Base-by-base conservation (phyloP, 2,797 vertebrate genomes). In the Gallinago solitaria region DNA sequence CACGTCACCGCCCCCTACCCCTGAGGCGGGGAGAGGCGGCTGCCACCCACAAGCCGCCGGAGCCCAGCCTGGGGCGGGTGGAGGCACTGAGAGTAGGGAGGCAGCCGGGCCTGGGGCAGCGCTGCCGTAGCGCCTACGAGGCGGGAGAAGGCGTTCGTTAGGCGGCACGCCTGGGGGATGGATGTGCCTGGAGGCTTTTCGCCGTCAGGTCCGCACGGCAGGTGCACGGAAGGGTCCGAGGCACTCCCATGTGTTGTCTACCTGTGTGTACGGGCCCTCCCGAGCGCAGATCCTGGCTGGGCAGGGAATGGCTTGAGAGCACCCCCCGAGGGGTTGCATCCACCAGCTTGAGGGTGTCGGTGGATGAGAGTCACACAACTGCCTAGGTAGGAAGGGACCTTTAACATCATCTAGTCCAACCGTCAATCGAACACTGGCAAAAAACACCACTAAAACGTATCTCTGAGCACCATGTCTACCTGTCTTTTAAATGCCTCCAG, bases 151-250 rank as follows among this genome's bases (percentile, higher is more conserved):
- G 56, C 56, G 56, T 10, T 57, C 12, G 56, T 32, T 33, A 23
- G 21, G 17, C 56, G 21, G 56, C n/a, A n/a, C 32, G 54, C 54
- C 10, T 41, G 41, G 41, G 41, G 47, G 5, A 5, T 3, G 2
- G 45, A 2, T 6, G 35, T 3, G 5, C 19, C 3, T 16, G 16
- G 9, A 3, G 18, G 51, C 23, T 14, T 37, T 19, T 28, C 33
- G 11, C 16, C 9, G 2, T 0, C 9, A 3, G 5, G 2, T 30
- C 37, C 4, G 9, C 30, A 1, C 6, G 24, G 54, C 54, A 39
- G 67, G 35, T 61, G 67, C 27, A 4, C 9, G 1, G 23, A 9
- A 0, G 4, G 37, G 21, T 15, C 9, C 23, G 4, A 30, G 53
- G 37, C 24, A 2, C 16, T 21, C 5, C 5, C 18, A 4, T 18